phyloP scores from a whole-genome alignment of 1,140 invertebrate species.

The Trichonephila inaurata region DNA sequence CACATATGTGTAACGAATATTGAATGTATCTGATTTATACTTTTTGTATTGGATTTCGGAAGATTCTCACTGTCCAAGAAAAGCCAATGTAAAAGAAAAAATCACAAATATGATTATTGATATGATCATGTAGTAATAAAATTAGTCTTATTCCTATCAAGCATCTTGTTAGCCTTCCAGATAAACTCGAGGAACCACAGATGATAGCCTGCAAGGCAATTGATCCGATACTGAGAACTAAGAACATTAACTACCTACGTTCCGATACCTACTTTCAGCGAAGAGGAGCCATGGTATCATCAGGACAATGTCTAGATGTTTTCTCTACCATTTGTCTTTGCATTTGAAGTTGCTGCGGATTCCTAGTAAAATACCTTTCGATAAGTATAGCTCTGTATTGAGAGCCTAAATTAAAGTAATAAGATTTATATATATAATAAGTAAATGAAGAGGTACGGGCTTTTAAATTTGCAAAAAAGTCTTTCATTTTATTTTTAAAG shows the following conservation, averaged over 20 bases:
- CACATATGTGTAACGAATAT: too few species aligned
- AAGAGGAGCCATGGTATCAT: conserved; percentile 45
- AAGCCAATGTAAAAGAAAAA: too few species aligned
- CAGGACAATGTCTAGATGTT: conserved; percentile 79
- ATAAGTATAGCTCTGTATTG: conserved; percentile 81
- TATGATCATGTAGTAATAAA: too few species aligned
- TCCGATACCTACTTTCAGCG: conserved; percentile 75
- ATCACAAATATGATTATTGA: too few species aligned
- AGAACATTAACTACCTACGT: conserved; percentile 82
- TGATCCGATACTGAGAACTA: conserved; percentile 82
- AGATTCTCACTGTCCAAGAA: too few species aligned
- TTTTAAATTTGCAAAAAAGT: too few species aligned
- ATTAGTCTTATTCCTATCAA: conserved; percentile 69
- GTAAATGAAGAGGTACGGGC: rapidly evolving
- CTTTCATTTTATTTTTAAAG: too few species aligned
- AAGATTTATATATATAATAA: too few species aligned
- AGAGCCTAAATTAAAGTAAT: conserved; percentile 79
- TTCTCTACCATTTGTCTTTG: conserved; percentile 83
- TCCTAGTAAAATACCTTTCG: conserved; percentile 82
- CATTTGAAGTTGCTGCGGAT: conserved; percentile 80
- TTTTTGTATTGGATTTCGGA: too few species aligned
- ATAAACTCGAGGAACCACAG: conserved; percentile 80
- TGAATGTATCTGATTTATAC: too few species aligned
- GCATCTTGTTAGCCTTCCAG: conserved; percentile 78
- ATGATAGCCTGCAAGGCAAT: conserved; percentile 80